Evolutionary conservation across 2,888 invertebrate species (phyloP).

Genomic region (Hypolimnas misippus): DNA sequence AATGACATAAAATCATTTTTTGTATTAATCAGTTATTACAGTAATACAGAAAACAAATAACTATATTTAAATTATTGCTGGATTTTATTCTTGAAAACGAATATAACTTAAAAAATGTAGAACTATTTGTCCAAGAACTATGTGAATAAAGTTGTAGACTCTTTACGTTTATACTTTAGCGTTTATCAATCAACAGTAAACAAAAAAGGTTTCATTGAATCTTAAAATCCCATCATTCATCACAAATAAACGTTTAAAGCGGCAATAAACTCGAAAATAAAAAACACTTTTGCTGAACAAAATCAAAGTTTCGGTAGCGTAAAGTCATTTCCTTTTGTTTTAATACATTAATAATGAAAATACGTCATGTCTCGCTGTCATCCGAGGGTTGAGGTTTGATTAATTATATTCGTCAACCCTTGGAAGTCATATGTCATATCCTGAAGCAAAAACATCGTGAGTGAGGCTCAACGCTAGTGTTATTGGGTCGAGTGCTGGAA

Average conservation of each 20-base stretch:
- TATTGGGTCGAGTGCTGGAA: constrained; percentile 32
- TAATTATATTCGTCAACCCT: constrained; percentile 66
- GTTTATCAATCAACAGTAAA: not conserved
- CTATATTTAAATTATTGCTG: too few species aligned
- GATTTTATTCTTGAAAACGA: too few species aligned
- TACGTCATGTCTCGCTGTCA: constrained; percentile 22
- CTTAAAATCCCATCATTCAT: not conserved
- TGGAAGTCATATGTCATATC: constrained; percentile 67
- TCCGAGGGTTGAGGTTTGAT: constrained; percentile 55
- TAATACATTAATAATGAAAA: constrained; percentile 34
- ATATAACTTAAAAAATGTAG: too few species aligned
- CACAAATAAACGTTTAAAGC: not conserved
- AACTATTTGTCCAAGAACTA: too few species aligned
- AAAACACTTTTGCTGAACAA: constrained; percentile 15
- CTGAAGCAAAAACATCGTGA: constrained; percentile 59
- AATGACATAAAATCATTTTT: too few species aligned
- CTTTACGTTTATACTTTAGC: too few species aligned
- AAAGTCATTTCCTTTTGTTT: constrained; percentile 32
- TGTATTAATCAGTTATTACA: too few species aligned
- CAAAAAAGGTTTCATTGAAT: not conserved
- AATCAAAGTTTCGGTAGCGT: constrained; percentile 19
- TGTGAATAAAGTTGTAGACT: too few species aligned
- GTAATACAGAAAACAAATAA: too few species aligned
- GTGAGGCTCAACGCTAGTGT: constrained; percentile 34
- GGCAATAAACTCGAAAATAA: not conserved